Evolutionary conservation across 2,113 vertebrate species (phyloP), one percentile per base, ranked within the genome.

Genomic region (Noturus placidus): DNA sequence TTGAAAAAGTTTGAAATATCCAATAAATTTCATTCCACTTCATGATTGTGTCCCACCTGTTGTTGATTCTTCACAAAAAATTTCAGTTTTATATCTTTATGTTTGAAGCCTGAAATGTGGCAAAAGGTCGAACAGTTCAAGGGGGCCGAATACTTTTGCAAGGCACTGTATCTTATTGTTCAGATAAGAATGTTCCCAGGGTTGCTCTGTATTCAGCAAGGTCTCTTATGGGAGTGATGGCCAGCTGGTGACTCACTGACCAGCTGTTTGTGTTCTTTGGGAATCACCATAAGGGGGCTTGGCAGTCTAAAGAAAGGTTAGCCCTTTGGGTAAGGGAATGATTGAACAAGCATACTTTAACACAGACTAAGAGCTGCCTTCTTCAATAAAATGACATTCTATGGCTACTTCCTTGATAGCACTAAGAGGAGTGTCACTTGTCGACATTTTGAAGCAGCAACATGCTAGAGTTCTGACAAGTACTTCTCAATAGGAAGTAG

Each of bases 251-350:
- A 79, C 76, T 79, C n/a, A 79, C 76, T 56, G 76, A 79, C 76
- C 27, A 54, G 15, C 50, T 79, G 76, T 77, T 80, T 80, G 78
- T 57, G 79, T 82, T 82, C 77, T 82, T 61, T 59, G 15, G 20
- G 22, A 19, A 81, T 9, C 30, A 38, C 10, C 54, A 52, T 59
- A 30, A 81, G 25, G 13, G 54, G 4, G 1, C 2, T 59, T 81
- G 33, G 33, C 9, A 22, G 17, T 22, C 19, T 61, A 82, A 80
- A 57, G n/a, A 82, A 30, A 82, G 56, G 56, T 82, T 61, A 61
- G 56, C 5, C 56, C 22, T 25, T 3, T 59, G 56, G 33, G 30
- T 38, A 82, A 38, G 10, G n/a, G n/a, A 30, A 1, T 78, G 76
- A 78, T 17, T 78, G 50, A 54, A 50, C 27, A 82, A 59, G 79